Conservation (phyloP, 2,113 vertebrate genomes). For the Melospiza georgiana region DNA sequence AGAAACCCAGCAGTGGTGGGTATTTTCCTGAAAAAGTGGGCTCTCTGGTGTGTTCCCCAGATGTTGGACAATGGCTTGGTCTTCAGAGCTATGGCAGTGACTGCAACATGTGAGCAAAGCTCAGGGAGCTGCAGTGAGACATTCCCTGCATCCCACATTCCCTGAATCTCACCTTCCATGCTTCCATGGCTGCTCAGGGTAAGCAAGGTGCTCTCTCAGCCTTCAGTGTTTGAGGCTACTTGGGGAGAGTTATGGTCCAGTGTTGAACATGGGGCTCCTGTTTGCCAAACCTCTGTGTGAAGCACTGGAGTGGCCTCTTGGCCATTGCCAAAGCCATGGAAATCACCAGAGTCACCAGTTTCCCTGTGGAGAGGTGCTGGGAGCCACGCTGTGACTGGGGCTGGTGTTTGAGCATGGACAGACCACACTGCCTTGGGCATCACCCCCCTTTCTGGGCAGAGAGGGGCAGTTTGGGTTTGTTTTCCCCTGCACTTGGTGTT, state of each 20-base stretch:
- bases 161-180: background rate
- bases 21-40: background rate
- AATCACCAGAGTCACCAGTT: rapidly evolving
- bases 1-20: background rate
- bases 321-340: background rate
- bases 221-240: background rate
- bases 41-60: background rate
- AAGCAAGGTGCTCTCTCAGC: background rate
- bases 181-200: background rate
- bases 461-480: background rate
- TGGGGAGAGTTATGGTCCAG: rapidly evolving
- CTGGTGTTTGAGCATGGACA: rapidly evolving
- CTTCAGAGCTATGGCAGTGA: rapidly evolving
- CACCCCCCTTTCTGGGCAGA: background rate
- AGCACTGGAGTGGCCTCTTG: background rate
- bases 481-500: background rate
- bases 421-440: background rate
- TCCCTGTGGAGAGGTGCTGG: background rate
- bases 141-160: background rate
- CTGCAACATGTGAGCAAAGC: background rate
- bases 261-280: rapidly evolving
- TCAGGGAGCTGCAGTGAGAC: rapidly evolving
- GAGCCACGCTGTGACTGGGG: rapidly evolving
- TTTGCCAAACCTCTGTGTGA: background rate
- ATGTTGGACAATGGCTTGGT: rapidly evolving